Percentiles rank a stretch among this genome's conserved stretches.
These are phyloP conservation scores for Enteromius unitaeniatus DNA, from an alignment of 2,797 vertebrate genomes.

Conservation along the genomic window DNA sequence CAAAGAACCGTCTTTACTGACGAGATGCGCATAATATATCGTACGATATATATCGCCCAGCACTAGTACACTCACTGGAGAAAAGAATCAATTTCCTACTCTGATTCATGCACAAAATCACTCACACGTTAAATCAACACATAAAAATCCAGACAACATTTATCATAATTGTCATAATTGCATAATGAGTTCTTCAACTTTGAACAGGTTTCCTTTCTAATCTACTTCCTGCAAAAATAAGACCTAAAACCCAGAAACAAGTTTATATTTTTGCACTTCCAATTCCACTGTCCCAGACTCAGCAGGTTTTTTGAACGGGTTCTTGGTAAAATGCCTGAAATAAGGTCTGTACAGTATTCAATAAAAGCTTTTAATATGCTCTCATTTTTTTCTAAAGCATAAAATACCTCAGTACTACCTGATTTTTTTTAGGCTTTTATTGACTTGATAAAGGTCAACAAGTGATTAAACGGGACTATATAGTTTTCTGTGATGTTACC, in stretches of 20 bases:
- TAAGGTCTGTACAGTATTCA: neutral
- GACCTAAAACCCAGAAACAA: neutral
- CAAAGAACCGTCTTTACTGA: no score
- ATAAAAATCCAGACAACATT: slow-evolving; percentile 11
- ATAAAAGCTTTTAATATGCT: neutral
- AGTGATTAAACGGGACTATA: neutral
- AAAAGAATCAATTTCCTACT: neutral
- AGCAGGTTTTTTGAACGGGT: neutral
- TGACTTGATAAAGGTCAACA: neutral
- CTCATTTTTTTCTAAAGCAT: neutral
- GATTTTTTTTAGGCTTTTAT: neutral
- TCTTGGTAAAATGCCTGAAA: neutral
- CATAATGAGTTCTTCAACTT: slow-evolving; percentile 15
- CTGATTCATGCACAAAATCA: neutral
- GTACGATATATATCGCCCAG: no score
- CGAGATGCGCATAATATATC: no score
- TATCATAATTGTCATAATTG: no score
- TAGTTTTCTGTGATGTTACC: neutral
- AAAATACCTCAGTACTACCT: neutral
- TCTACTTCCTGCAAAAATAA: neutral
- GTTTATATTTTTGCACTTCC: neutral
- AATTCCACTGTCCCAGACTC: neutral
- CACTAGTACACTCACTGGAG: neutral
- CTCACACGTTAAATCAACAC: neutral
- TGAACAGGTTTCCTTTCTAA: slow-evolving; percentile 25